These are phyloP conservation scores for Eubucco bourcierii DNA, from an alignment of 2,113 vertebrate genomes.

Conservation along the genomic window DNA sequence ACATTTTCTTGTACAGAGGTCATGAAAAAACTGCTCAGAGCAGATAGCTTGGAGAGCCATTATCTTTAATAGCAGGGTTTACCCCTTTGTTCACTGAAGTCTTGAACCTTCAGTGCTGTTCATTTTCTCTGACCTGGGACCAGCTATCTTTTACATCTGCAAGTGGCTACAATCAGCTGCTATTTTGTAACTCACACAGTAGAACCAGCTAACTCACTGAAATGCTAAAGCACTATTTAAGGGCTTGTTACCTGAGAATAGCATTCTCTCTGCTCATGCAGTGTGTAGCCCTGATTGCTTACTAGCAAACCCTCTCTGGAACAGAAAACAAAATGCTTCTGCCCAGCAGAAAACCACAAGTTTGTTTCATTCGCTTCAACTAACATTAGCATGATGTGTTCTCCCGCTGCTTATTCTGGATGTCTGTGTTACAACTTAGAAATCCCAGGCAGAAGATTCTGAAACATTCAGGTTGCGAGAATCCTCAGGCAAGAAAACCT, in stretches of 20 bases:
- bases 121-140: neutral
- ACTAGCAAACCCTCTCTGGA: neutral
- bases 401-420: neutral
- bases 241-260: neutral
- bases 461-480: neutral
- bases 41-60: neutral
- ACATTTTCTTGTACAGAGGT: neutral
- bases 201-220: neutral
- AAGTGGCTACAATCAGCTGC: neutral
- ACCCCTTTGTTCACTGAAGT: neutral
- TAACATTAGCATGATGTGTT: neutral
- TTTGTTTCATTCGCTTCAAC: neutral
- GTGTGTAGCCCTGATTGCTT: neutral
- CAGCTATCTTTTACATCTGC: neutral
- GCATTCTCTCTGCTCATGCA: neutral
- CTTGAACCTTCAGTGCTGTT: neutral
- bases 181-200: neutral
- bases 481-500: neutral
- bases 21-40: neutral
- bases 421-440: neutral
- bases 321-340: neutral
- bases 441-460: neutral
- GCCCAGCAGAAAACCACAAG: neutral
- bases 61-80: neutral
- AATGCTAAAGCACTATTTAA: neutral